Evolutionary conservation across 2,113 vertebrate genomes (phyloP), one percentile per base, ranked within the genome.

Genomic region (Pollimyrus isidori): DNA sequence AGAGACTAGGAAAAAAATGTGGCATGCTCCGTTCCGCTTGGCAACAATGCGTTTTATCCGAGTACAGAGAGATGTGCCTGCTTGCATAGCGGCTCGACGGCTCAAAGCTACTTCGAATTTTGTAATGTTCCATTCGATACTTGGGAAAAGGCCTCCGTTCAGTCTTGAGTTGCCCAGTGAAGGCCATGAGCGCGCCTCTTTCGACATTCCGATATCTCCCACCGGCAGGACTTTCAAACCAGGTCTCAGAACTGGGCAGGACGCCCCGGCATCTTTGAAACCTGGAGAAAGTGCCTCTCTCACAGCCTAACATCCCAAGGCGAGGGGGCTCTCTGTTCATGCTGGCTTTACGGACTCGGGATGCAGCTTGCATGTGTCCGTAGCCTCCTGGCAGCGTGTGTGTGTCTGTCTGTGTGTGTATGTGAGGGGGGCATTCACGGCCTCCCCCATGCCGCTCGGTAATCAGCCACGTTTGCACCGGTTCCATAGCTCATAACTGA

Each of bases 401-500:
- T 49, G 9, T 49, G 46, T 48, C 35, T 62, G 58, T 49, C 10
- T 49, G 46, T 48, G 46, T 48, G 46, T 48, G 46, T 46, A 1
- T 9, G 46, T 35, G 46, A 9, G 46, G 17, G 39, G 9, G 39
- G 15, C 15, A 1, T 82, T 23, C 39, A 4, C 35, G n/a, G n/a
- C 88, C 58, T 39, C 21, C 46, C 76, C 35, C 48, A 7, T 56
- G 86, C 23, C 30, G 9, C 26, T 48, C 15, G 3, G 58, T 87
- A 88, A 91, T 91, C 82, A n/a, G 88, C 52, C 21, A 17, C 4
- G 3, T 58, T 58, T 50, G 56, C 46, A 17, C 88, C 84, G 26
- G 76, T 87, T 85, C 42, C 82, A 62, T 85, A 76, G 50, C 46
- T 76, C 49, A 88, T 89, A 69, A 45, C 73, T 26, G 50, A 87